phyloP scores from a whole-genome alignment of 2,797 vertebrate genomes.

The Poliocrania exsul region DNA sequence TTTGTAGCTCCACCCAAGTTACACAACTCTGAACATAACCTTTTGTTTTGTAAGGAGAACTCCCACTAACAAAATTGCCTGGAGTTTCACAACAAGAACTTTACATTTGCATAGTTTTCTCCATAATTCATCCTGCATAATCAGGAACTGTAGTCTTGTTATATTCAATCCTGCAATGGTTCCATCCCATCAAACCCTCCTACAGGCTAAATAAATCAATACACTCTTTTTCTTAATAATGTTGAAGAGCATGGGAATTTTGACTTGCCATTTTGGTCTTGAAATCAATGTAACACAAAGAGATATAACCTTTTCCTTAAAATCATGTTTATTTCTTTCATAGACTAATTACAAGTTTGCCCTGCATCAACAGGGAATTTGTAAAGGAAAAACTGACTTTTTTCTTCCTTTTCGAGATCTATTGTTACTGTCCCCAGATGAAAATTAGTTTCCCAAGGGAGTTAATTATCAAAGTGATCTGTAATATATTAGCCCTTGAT shows the following conservation, averaged over 20 bases:
- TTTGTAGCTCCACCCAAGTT: conserved; percentile 31
- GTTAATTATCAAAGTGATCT: conserved; percentile 22
- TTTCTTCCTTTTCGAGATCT: background rate
- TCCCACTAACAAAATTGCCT: background rate
- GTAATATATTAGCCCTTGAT: background rate
- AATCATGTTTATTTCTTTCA: background rate
- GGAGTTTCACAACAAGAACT: conserved; percentile 39
- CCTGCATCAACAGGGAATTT: background rate
- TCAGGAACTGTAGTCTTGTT: background rate
- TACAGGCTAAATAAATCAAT: background rate
- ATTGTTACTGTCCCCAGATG: background rate
- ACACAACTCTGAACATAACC: conserved; percentile 16
- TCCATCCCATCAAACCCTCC: background rate
- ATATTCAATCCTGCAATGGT: background rate
- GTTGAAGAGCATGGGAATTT: background rate
- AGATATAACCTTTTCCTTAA: background rate
- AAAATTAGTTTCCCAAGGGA: background rate
- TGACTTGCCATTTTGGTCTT: background rate
- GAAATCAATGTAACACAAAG: background rate
- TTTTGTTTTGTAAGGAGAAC: conserved; percentile 25
- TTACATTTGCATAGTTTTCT: background rate
- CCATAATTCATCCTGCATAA: background rate
- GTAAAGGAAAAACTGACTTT: background rate
- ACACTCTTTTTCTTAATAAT: background rate
- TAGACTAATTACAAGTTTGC: background rate